Percentiles rank a stretch among this genome's conserved stretches.
Evolutionary conservation across 2,888 invertebrate species (phyloP).

Genomic region (Diaperis boleti): DNA sequence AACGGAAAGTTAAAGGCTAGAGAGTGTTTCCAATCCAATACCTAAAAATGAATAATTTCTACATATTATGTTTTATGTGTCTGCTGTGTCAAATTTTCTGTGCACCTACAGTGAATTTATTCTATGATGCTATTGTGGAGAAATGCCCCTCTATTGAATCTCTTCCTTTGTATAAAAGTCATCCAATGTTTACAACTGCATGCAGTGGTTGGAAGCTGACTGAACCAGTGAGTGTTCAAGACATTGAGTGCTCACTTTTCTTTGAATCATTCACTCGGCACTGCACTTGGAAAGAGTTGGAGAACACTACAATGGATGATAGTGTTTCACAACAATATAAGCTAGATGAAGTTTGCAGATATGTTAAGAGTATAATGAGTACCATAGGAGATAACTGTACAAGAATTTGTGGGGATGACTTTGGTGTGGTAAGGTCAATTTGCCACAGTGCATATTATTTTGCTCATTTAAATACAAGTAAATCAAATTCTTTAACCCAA

Average conservation of each 20-base stretch:
- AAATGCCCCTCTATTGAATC: slow-evolving; percentile 14
- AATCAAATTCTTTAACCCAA: too few relatives aligned
- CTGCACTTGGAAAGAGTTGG: slow-evolving; percentile 37
- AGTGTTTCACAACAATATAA: slow-evolving; percentile 9
- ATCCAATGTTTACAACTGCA: slow-evolving; percentile 37
- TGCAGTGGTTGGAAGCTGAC: slow-evolving; percentile 47
- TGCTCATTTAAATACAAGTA: slow-evolving; percentile 4
- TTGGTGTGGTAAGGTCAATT: neutral
- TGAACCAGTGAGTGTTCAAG: slow-evolving; percentile 32
- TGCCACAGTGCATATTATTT: slow-evolving; percentile 30
- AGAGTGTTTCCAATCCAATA: neutral
- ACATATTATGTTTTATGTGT: neutral
- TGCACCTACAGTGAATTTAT: neutral
- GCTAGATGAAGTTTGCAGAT: slow-evolving; percentile 34
- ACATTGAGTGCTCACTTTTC: slow-evolving; percentile 51
- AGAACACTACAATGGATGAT: slow-evolving; percentile 5
- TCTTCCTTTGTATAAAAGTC: slow-evolving; percentile 2
- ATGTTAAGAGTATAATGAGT: slow-evolving; percentile 9
- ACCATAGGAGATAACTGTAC: slow-evolving; percentile 6
- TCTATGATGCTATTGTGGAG: slow-evolving; percentile 15
- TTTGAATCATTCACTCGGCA: slow-evolving; percentile 48
- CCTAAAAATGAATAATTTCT: slow-evolving; percentile 10
- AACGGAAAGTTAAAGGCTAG: neutral
- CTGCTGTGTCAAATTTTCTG: neutral
- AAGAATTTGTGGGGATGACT: slow-evolving; percentile 13